Base-by-base conservation (phyloP, 1,140 invertebrate species). In the Gonatopus flavifemur region DNA sequence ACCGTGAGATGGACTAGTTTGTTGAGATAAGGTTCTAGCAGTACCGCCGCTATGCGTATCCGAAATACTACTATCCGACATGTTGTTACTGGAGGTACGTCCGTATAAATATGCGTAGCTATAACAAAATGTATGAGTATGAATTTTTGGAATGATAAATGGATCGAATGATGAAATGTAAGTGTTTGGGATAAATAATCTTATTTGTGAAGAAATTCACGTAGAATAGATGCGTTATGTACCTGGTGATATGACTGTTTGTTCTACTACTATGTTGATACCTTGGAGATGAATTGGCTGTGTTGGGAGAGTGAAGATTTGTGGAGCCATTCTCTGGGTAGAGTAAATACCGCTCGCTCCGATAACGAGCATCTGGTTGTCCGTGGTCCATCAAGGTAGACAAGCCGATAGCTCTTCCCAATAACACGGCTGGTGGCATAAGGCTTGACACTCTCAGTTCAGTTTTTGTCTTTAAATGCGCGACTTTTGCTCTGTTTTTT, bases 311-410 rank as follows among this genome's bases (percentile, higher is more conserved):
- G 47, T 64, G 67, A 22, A 62, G 62, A 53, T 70, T 63, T 53
- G 64, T 66, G 54, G 70, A 74, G 66, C 74, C 74, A 78, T 78
- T 77, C 68, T 78, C 74, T 52, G 74, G 52, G 55, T 74, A 75
- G 24, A 70, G 57, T 67, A 74, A 48, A 62, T 70, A 74, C 37
- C 69, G 76, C 74, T 78, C 74, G 72, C 66, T 76, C 66, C 72
- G 74, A 76, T 76, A 72, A 76, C 74, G 76, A 77, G 76, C 74
- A 67, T 78, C 74, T 35, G 72, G 74, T 71, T 77, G 74, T 76
- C 76, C 74, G 75, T 75, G 74, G 72, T 78, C 74, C 76, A 78
- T 78, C 69, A 78, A 77, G 66, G 61, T 74, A 74, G 70, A 74
- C 67, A 76, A 76, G 65, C 74, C 74, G n/a, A n/a, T n/a, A n/a